These are phyloP conservation scores for Hyperopisus bebe DNA, from an alignment of 2,113 vertebrate genomes.

Conservation along the genomic window DNA sequence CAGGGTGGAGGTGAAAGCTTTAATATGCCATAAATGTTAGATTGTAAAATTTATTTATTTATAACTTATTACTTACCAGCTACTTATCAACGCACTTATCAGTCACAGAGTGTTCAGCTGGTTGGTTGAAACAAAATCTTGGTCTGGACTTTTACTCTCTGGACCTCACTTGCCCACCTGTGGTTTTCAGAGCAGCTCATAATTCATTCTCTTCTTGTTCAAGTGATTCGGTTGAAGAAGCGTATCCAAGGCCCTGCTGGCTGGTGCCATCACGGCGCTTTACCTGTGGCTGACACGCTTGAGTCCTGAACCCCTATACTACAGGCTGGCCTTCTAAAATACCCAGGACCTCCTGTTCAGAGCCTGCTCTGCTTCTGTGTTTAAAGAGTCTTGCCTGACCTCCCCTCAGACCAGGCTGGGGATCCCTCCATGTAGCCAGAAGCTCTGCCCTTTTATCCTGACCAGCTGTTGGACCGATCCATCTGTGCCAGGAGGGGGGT, in stretches of 20 bases:
- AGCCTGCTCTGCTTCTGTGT: not conserved
- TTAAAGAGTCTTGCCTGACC: not conserved
- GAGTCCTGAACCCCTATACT: not conserved
- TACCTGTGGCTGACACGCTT: not conserved
- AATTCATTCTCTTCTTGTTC: not conserved
- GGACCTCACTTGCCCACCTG: not conserved
- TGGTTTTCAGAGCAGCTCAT: not conserved
- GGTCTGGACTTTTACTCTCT: not conserved
- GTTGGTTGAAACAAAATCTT: not conserved
- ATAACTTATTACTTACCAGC: not conserved
- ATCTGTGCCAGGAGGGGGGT: not conserved
- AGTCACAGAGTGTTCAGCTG: not conserved
- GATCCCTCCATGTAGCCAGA: not conserved
- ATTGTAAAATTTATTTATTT: not conserved
- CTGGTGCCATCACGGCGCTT: not conserved
- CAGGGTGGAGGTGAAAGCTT: not conserved
- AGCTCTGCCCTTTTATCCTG: not conserved
- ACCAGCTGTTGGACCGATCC: not conserved
- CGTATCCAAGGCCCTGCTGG: not conserved
- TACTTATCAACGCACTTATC: not conserved
- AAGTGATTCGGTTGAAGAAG: not conserved
- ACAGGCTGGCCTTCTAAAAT: not conserved
- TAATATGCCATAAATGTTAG: not conserved
- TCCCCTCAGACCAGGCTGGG: not conserved
- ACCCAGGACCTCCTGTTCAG: not conserved